Evolutionary conservation across 2,888 invertebrate species (phyloP).

Genomic region (Conops quadrifasciatus): DNA sequence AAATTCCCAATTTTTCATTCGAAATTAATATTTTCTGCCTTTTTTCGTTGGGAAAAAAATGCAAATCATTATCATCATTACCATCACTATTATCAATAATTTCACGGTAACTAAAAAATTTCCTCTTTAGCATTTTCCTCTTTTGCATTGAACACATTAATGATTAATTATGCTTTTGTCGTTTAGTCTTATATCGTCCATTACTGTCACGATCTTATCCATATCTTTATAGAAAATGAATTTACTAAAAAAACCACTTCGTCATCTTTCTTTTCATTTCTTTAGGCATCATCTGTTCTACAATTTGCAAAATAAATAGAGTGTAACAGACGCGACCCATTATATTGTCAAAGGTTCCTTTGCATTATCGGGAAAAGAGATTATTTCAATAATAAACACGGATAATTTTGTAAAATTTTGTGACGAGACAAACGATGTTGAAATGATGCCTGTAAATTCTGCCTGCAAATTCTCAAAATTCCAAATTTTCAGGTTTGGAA

Average conservation of each 20-base stretch:
- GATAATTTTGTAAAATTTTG: slow-evolving; percentile 10
- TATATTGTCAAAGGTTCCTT: background rate
- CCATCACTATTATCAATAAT: background rate
- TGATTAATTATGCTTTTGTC: slow-evolving; percentile 14
- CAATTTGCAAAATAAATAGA: slow-evolving; percentile 24
- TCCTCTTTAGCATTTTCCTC: background rate
- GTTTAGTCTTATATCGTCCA: background rate
- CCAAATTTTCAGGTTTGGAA: too few relatives aligned
- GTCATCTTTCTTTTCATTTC: slow-evolving; percentile 5
- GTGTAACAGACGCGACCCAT: background rate
- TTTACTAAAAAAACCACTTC: slow-evolving; percentile 6
- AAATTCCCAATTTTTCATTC: too few relatives aligned
- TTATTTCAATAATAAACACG: too few relatives aligned
- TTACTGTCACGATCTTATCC: too few relatives aligned
- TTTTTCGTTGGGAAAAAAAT: background rate
- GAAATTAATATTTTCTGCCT: background rate
- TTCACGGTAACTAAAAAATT: slow-evolving; percentile 6
- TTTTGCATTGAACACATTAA: background rate
- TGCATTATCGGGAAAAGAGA: background rate
- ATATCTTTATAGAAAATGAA: background rate
- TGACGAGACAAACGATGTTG: too few relatives aligned
- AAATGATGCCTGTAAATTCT: too few relatives aligned
- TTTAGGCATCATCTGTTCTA: slow-evolving; percentile 13
- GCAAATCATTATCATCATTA: slow-evolving; percentile 15
- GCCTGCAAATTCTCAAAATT: too few relatives aligned